Evolutionary conservation across 2,888 invertebrate genomes (phyloP).

Genomic region (Nephrotoma guestfalica): DNA sequence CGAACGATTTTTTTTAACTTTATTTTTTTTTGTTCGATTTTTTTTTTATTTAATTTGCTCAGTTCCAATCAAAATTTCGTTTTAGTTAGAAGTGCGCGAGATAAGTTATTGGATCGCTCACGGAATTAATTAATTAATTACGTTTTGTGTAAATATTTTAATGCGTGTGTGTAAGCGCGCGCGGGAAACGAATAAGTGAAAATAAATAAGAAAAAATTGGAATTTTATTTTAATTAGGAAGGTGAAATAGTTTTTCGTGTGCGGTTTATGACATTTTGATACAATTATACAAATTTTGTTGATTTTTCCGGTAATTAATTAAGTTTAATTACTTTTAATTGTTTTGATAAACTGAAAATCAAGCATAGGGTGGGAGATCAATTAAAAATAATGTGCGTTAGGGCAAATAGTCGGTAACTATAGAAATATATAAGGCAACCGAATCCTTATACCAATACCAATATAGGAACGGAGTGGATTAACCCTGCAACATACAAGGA

Average conservation of each 20-base stretch:
- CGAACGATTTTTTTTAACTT: not conserved
- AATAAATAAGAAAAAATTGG: not conserved
- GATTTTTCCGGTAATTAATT: not conserved
- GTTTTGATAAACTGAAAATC: too few relatives aligned
- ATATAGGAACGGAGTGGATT: too few relatives aligned
- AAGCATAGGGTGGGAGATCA: too few relatives aligned
- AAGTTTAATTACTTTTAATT: too few relatives aligned
- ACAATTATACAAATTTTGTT: not conserved
- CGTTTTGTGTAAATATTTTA: not conserved
- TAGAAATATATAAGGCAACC: too few relatives aligned
- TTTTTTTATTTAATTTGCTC: not conserved
- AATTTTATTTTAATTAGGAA: not conserved
- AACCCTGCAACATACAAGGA: too few relatives aligned
- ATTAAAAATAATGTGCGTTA: too few relatives aligned
- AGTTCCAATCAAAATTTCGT: not conserved
- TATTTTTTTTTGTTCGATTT: not conserved
- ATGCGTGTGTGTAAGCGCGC: not conserved
- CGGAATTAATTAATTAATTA: not conserved
- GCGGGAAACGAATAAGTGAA: not conserved
- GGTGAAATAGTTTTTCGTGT: not conserved
- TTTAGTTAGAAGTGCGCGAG: not conserved
- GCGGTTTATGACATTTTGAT: not conserved
- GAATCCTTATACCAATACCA: too few relatives aligned
- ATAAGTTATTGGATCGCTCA: not conserved
- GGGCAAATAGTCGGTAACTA: too few relatives aligned